phyloP scores from a whole-genome alignment of 2,797 vertebrate genomes.

The Scomberomorus guttatus region DNA sequence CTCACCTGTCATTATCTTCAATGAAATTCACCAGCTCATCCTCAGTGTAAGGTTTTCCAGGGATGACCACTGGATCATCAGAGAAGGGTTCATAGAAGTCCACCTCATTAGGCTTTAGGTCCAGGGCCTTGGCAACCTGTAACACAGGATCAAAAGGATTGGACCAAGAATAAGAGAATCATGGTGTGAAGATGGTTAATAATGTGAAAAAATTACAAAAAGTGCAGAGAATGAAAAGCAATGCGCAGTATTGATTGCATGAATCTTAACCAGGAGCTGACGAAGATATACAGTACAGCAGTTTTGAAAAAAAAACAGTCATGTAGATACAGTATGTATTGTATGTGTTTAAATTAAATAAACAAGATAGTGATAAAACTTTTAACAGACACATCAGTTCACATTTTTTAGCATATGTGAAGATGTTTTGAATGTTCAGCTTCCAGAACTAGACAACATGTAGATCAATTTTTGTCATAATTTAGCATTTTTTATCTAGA shows the following conservation, averaged over 20 bases:
- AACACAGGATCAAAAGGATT: slow-evolving; percentile 15
- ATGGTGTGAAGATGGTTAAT: neutral
- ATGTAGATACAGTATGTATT: neutral
- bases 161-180: neutral
- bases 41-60: slow-evolving; percentile 91
- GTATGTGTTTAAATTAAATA: too few relatives aligned
- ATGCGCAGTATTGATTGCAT: too few relatives aligned
- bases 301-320: neutral
- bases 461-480: too few relatives aligned
- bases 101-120: slow-evolving; percentile 91
- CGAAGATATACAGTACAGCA: too few relatives aligned
- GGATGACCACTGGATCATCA: slow-evolving; percentile 89
- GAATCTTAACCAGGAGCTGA: too few relatives aligned
- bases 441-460: too few relatives aligned
- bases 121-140: slow-evolving; percentile 90
- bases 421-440: too few relatives aligned
- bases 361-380: too few relatives aligned
- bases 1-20: slow-evolving; percentile 89
- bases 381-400: too few relatives aligned
- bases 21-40: slow-evolving; percentile 91
- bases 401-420: too few relatives aligned
- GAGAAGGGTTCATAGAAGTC: slow-evolving; percentile 95
- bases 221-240: too few relatives aligned
- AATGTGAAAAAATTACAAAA: neutral
- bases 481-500: too few relatives aligned